Evolutionary conservation across 2,113 vertebrate genomes (phyloP), one percentile per base, ranked within the genome.

Genomic region (Trinectes maculatus): DNA sequence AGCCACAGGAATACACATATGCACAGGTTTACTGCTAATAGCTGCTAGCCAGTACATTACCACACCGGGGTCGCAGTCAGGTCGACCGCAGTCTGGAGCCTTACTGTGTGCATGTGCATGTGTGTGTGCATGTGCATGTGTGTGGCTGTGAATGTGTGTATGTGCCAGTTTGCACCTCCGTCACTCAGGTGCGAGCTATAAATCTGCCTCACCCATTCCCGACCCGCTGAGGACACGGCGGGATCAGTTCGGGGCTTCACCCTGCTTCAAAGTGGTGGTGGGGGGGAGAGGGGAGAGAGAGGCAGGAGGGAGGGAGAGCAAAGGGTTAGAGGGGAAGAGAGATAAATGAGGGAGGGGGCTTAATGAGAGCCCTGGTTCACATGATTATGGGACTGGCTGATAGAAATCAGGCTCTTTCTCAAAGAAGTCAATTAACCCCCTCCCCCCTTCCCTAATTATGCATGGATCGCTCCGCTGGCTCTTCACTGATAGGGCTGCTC

Each of bases 321-420:
- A 34, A 48, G 62, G 77, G 76, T 62, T 78, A 57, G 64, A 76
- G 64, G 60, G 42, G 63, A 78, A 75, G 79, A 70, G 70, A 83
- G 73, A 81, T 78, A 82, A 79, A 82, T 79, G 79, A 77, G 69
- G 77, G 74, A 67, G 65, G 74, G 72, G 55, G 26, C 56, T 66
- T 85, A 85, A 89, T 85, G 69, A 87, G 77, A 76, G 77, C 79
- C 76, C 75, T 70, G 68, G 66, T 71, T 86, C 63, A 60, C 64
- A 84, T 88, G 65, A 87, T 88, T 87, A 87, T 77, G 84, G 74
- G 75, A 80, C 75, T 72, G 47, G 77, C 80, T 89, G 84, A 87
- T 84, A 88, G 71, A 86, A 89, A 91, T 91, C 85, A 84, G 76
- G 79, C 87, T 87, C 80, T 89, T 74, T 74, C 77, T 85, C 80